Evolutionary conservation across 1,140 invertebrate genomes (phyloP).

Genomic region (Teleogryllus occipitalis): DNA sequence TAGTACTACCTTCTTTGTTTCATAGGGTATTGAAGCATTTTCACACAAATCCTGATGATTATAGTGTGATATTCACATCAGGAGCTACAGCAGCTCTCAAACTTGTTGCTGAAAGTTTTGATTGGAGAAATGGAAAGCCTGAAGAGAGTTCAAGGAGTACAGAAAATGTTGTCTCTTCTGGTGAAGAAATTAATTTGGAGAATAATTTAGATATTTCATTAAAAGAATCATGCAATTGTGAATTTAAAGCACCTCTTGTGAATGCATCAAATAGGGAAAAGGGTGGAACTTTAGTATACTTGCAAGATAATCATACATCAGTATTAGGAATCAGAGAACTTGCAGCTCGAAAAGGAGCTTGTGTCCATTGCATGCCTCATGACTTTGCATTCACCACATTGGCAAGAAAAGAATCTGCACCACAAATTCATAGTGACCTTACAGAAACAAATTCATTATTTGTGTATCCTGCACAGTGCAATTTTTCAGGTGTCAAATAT

Average conservation of each 20-base stretch:
- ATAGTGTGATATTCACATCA: conserved; percentile 83
- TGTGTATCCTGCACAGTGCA: conserved; percentile 85
- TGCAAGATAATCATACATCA: conserved; percentile 90
- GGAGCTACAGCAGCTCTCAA: conserved; percentile 80
- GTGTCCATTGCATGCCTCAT: conserved; percentile 39
- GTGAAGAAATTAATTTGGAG: neutral
- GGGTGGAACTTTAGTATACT: conserved; percentile 64
- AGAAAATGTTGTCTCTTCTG: conserved; percentile 9
- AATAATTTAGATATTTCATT: neutral
- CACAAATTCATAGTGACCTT: conserved; percentile 20
- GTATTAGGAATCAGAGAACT: conserved; percentile 82
- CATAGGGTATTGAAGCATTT: conserved; percentile 75
- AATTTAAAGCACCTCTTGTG: neutral
- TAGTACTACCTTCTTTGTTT: conserved; percentile 27
- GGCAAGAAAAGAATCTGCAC: conserved; percentile 17
- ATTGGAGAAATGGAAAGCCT: conserved; percentile 33
- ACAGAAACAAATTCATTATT: conserved; percentile 56
- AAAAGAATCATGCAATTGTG: neutral
- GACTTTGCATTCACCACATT: conserved; percentile 26
- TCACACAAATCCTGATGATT: conserved; percentile 68
- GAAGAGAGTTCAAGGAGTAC: neutral
- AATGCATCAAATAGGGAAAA: neutral
- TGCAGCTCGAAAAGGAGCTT: conserved; percentile 31
- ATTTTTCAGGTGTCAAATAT: conserved; percentile 89
- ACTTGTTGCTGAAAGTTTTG: conserved; percentile 73